phyloP scores from a whole-genome alignment of 23 tunicate species.

The Ascidia mentula region DNA sequence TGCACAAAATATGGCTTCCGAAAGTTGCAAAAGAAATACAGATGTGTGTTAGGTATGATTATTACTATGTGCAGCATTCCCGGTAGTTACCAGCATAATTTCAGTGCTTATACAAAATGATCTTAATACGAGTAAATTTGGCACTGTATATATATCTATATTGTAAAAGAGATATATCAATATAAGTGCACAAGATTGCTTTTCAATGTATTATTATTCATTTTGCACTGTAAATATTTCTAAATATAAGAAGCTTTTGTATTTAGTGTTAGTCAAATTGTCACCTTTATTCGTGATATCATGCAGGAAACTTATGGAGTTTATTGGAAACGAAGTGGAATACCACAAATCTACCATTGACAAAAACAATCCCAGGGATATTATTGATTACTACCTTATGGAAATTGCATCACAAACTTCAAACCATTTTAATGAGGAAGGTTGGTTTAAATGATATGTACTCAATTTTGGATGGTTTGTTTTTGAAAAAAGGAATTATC shows the following conservation, averaged over 20 bases:
- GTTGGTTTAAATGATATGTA: neutral
- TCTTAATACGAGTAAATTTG: no score
- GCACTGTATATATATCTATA: no score
- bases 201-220: no score
- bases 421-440: neutral
- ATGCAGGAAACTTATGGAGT: constrained; percentile 23
- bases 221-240: no score
- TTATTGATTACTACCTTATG: constrained; percentile 24
- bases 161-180: no score
- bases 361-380: constrained; percentile 22
- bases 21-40: neutral
- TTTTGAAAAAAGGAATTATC: neutral
- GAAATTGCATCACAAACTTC: neutral
- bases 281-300: neutral
- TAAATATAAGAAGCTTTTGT: no score
- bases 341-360: constrained; percentile 15
- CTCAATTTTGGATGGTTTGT: neutral
- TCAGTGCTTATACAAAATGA: no score
- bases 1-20: constrained; percentile 22
- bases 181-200: no score
- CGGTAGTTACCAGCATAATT: no score
- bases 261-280: neutral
- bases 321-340: constrained; percentile 13
- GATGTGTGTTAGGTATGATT: constrained; percentile 1
- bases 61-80: no score